phyloP scores from a whole-genome alignment of 1,140 invertebrate genomes.

The Condylostylus longicornis region DNA sequence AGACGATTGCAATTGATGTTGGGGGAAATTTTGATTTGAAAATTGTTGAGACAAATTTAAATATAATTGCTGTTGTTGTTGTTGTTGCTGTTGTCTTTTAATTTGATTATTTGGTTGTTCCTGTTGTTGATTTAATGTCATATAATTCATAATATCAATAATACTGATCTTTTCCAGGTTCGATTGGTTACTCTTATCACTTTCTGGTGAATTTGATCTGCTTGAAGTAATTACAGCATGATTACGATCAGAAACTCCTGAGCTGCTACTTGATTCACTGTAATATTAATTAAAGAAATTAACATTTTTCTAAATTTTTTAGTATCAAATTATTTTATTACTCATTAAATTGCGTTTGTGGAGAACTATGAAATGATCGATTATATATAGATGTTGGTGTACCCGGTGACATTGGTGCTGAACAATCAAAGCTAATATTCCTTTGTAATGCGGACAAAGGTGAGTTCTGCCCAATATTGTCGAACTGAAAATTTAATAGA shows the following conservation, averaged over 20 bases:
- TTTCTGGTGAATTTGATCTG: conserved; percentile 41
- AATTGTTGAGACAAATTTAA: conserved; percentile 14
- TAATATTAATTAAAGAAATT: conserved; percentile 18
- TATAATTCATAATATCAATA: conserved; percentile 47
- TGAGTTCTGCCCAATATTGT: conserved; percentile 33
- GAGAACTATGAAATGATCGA: conserved; percentile 32
- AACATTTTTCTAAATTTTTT: background rate
- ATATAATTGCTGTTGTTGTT: conserved; percentile 18
- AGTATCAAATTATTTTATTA: background rate
- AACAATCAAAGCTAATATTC: conserved; percentile 34
- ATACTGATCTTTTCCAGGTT: conserved; percentile 41
- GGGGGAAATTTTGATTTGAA: conserved; percentile 14
- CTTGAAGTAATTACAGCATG: conserved; percentile 31
- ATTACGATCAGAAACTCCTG: too few species aligned
- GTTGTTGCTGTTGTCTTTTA: conserved; percentile 28
- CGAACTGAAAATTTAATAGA: conserved; percentile 23
- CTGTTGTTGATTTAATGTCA: conserved; percentile 7
- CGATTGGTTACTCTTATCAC: conserved; percentile 44
- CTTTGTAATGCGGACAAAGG: conserved; percentile 33
- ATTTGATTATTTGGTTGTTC: conserved; percentile 21
- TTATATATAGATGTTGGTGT: conserved; percentile 37
- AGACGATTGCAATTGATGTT: conserved; percentile 14
- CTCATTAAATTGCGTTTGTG: conserved; percentile 15
- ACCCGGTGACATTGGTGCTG: conserved; percentile 37
- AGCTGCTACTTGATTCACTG: conserved; percentile 24